Percentiles rank a stretch among this genome's conserved stretches.
Evolutionary conservation across 2,113 vertebrate genomes (phyloP).

Genomic region (Ciconia boyciana): DNA sequence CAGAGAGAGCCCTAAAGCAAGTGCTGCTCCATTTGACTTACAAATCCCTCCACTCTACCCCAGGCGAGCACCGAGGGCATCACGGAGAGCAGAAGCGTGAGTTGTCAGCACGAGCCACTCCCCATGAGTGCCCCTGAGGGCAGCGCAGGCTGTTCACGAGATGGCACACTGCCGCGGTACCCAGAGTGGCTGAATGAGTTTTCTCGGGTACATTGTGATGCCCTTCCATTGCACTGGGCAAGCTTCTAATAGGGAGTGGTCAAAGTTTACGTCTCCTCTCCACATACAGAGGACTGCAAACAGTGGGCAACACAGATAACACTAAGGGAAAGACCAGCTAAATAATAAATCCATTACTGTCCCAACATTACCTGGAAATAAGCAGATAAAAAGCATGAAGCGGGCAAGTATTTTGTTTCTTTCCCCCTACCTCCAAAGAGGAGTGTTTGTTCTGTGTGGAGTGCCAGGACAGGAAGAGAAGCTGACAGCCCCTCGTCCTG

Average conservation of each 20-base stretch:
- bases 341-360: background rate
- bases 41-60: background rate
- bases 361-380: background rate
- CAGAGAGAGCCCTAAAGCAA: background rate
- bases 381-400: background rate
- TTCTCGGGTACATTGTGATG: background rate
- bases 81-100: background rate
- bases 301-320: background rate
- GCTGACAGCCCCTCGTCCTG: background rate
- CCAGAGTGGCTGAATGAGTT: background rate
- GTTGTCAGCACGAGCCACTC: background rate
- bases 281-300: background rate
- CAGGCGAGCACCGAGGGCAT: background rate
- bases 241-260: background rate
- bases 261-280: background rate
- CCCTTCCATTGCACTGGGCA: background rate
- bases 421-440: background rate
- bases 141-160: rapidly evolving
- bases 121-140: background rate
- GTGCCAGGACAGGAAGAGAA: background rate
- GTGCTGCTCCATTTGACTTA: background rate
- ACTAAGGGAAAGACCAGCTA: background rate
- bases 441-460: background rate
- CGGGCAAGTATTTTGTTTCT: background rate
- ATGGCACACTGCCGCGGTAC: rapidly evolving